Evolutionary conservation across 2,888 invertebrate species (phyloP).

Genomic region (Neoaliturus tenellus): DNA sequence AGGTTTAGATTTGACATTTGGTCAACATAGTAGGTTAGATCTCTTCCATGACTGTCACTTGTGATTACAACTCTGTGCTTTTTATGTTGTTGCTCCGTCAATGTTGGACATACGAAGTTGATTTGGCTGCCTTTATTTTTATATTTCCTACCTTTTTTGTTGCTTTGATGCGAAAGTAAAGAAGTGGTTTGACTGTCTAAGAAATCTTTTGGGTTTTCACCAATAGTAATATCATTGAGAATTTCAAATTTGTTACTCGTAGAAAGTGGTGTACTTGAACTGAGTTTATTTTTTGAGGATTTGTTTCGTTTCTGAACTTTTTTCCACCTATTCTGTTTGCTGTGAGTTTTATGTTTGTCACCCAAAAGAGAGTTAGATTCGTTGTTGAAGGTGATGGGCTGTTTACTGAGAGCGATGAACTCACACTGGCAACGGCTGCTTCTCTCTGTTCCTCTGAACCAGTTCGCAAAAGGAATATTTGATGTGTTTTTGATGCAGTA

Average conservation of each 20-base stretch:
- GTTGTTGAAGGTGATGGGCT: not conserved
- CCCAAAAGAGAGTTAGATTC: not conserved
- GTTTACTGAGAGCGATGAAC: not conserved
- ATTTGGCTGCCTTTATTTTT: not conserved
- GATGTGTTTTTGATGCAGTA: not conserved
- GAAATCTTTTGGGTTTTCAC: not conserved
- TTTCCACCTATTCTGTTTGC: not conserved
- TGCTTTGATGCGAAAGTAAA: not conserved
- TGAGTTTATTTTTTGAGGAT: not conserved
- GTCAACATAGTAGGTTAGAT: not conserved
- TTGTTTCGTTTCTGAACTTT: not conserved
- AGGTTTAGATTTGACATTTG: not conserved
- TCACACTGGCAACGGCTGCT: not conserved
- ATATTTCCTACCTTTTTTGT: not conserved
- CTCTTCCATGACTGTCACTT: not conserved
- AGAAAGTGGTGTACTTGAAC: not conserved
- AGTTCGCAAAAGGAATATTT: not conserved
- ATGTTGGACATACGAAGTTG: not conserved
- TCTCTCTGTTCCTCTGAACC: not conserved
- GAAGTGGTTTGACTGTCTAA: not conserved
- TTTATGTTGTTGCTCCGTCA: not conserved
- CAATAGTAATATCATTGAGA: not conserved
- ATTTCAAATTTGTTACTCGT: not conserved
- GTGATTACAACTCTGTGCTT: not conserved
- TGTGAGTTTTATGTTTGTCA: not conserved